Base-by-base conservation (phyloP, 2,888 invertebrate genomes). In the Heliconius erato region DNA sequence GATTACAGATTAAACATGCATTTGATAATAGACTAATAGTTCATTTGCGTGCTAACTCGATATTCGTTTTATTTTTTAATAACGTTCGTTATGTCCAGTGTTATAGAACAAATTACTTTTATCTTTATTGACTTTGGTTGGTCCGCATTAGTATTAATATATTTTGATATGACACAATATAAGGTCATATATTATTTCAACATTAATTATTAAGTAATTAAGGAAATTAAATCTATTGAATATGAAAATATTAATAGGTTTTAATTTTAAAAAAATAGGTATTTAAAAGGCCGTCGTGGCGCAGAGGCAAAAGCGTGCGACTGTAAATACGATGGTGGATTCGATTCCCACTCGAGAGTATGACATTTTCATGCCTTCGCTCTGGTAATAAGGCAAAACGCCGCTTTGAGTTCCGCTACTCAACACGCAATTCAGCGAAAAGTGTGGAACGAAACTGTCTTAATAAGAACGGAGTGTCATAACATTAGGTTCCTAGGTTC, bases 21-120 rank as follows among this genome's bases (percentile, higher is more conserved):
- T 92, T 93, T 92, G 91, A 92, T 92, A 91, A 91, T 89, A 88
- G 87, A 89, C 91, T 92, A 94, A 94, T 93, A 90, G 93, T 88
- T 86, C 85, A 82, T 89, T 94, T 87, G 94, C 94, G 93, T 94
- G 93, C 86, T 86, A 83, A 85, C 88, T 87, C 88, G 88, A 89
- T 89, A 89, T 88, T 88, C 85, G 86, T 87, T 89, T 88, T 87
- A 88, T 88, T 91, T 90, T 74, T 85, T 85, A 84, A 89, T 88
- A 88, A 88, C 88, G 79, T 83, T 85, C 82, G 88, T 89, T 89
- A 85, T 74, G 80, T 84, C 84, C 79, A 59, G 65, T 79, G 74
- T 32, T 82, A 80, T 71, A 44, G 63, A 82, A 80, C 44, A 80
- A 80, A 82, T 59, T 72, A 49, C 12, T 40, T 81, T 71, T 80